These are phyloP conservation scores for Elachura formosa DNA, from an alignment of 2,113 vertebrate species.

Conservation along the genomic window DNA sequence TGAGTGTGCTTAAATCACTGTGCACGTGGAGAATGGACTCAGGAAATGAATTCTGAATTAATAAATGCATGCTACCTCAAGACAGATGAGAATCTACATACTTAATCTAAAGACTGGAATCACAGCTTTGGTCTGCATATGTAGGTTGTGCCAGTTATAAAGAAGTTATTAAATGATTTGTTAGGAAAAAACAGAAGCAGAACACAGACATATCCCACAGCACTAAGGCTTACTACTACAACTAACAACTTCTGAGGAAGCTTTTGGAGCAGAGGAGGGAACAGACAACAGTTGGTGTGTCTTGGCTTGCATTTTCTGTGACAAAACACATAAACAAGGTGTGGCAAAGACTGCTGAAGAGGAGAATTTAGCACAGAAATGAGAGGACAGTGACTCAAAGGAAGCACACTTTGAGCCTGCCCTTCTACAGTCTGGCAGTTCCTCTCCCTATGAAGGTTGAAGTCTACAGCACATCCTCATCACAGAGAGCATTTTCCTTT, in stretches of 20 bases:
- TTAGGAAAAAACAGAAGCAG: background rate
- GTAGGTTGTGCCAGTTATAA: background rate
- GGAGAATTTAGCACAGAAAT: background rate
- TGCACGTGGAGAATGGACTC: background rate
- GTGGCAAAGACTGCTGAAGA: background rate
- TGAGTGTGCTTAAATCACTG: background rate
- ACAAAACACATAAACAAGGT: background rate
- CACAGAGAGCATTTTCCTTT: background rate
- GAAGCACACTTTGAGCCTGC: accelerated
- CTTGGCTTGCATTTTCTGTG: background rate
- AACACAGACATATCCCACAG: background rate
- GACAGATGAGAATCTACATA: background rate
- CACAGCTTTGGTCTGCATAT: background rate
- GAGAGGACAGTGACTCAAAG: background rate
- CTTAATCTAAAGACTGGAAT: background rate
- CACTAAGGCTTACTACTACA: background rate
- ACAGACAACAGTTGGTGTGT: background rate
- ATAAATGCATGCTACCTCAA: background rate
- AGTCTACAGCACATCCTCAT: background rate
- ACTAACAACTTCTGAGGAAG: background rate
- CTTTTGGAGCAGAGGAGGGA: background rate
- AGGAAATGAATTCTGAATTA: background rate
- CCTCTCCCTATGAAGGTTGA: background rate
- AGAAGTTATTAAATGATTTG: background rate
- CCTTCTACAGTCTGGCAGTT: background rate